Conservation (phyloP, 1,140 invertebrate species). For the Andricus grossulariae region DNA sequence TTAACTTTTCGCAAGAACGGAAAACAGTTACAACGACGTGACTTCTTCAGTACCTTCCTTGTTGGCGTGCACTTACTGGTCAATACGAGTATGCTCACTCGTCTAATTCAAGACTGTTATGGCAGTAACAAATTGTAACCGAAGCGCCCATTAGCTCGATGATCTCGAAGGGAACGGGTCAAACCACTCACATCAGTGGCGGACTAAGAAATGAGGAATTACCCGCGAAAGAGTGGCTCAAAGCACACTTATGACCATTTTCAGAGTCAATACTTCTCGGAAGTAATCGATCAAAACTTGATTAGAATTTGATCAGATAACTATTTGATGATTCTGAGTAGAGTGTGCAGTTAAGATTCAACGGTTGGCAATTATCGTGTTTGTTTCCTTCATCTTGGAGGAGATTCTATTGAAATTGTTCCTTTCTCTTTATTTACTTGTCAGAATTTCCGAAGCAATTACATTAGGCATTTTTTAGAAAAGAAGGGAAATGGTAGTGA, state of each 20-base stretch:
- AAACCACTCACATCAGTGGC: slow-evolving; percentile 14
- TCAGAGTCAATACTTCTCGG: not conserved
- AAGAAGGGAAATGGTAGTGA: too few relatives aligned
- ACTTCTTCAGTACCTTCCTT: slow-evolving; percentile 40
- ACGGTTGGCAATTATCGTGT: too few relatives aligned
- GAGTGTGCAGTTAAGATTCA: not conserved
- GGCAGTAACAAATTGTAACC: slow-evolving; percentile 30
- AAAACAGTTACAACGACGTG: slow-evolving; percentile 67
- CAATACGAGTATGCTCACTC: slow-evolving; percentile 10
- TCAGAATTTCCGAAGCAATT: too few relatives aligned
- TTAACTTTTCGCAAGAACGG: slow-evolving; percentile 70
- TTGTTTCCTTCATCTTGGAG: too few relatives aligned
- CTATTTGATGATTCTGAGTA: not conserved
- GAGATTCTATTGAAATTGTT: too few relatives aligned
- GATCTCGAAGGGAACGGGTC: slow-evolving; percentile 16
- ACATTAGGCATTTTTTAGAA: too few relatives aligned
- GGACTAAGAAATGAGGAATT: slow-evolving; percentile 30
- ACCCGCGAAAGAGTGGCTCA: not conserved
- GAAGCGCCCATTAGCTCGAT: slow-evolving; percentile 27
- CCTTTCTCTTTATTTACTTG: too few relatives aligned
- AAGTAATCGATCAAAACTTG: slow-evolving; percentile 24
- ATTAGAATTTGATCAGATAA: slow-evolving; percentile 25
- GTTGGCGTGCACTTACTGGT: not conserved
- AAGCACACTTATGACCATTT: slow-evolving; percentile 26
- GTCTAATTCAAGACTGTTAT: slow-evolving; percentile 31